phyloP scores from a whole-genome alignment of 2,888 invertebrate genomes.

The Amorpha juglandis region DNA sequence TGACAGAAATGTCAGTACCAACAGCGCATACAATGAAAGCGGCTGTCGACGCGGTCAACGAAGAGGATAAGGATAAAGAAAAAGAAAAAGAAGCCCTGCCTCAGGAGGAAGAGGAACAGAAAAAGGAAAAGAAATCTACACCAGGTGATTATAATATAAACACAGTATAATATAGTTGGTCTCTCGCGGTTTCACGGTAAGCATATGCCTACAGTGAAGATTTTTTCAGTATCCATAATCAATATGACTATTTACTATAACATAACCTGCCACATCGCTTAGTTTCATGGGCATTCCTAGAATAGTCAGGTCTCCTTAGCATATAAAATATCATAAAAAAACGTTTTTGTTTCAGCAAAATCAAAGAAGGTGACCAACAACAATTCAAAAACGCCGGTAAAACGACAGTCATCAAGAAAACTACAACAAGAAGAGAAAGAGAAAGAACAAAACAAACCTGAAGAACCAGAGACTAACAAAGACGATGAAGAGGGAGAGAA shows the following conservation, averaged over 20 bases:
- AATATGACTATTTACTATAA: too few species aligned
- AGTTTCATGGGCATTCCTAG: too few species aligned
- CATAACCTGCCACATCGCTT: too few species aligned
- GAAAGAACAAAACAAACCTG: slow-evolving; percentile 1
- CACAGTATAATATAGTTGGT: too few species aligned
- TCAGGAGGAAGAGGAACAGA: slow-evolving; percentile 44
- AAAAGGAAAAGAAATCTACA: slow-evolving; percentile 57
- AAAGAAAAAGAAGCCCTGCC: slow-evolving; percentile 27
- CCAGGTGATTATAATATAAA: slow-evolving; percentile 46
- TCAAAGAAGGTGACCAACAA: slow-evolving; percentile 56
- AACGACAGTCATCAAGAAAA: slow-evolving; percentile 68
- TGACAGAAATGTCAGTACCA: slow-evolving; percentile 64
- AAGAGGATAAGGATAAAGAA: slow-evolving; percentile 41
- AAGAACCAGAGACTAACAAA: slow-evolving; percentile 23
- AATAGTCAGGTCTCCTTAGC: too few species aligned
- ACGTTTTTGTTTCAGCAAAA: slow-evolving; percentile 47
- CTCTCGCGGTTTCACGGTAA: too few species aligned
- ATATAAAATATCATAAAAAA: neutral
- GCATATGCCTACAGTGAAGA: too few species aligned
- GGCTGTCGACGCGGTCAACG: slow-evolving; percentile 63
- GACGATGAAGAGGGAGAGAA: slow-evolving; percentile 42
- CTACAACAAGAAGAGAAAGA: slow-evolving; percentile 58
- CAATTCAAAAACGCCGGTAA: slow-evolving; percentile 51
- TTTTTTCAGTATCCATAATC: too few species aligned
- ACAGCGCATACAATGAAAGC: slow-evolving; percentile 62